Percentiles rank a stretch among this genome's conserved stretches.
Evolutionary conservation across 2,797 vertebrate genomes (phyloP).

Genomic region (Pseudochaenichthys georgianus): DNA sequence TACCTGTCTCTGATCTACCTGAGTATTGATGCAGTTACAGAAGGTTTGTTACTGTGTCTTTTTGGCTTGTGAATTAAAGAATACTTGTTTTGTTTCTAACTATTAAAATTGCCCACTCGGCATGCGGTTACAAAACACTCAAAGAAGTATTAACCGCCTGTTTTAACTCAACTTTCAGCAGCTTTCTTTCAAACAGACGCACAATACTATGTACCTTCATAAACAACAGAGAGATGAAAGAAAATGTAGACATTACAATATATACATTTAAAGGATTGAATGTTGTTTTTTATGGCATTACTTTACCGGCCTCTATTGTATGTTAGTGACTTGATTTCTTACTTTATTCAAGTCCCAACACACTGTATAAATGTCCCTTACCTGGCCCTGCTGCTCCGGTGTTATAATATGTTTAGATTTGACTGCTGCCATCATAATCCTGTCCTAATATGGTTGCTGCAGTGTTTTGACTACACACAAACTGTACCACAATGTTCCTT

Average conservation of each 20-base stretch:
- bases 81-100: neutral
- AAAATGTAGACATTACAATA: neutral
- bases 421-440: no score
- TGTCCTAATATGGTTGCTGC: no score
- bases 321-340: neutral
- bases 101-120: neutral
- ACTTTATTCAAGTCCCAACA: no score
- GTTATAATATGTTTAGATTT: neutral
- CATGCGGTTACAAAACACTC: neutral
- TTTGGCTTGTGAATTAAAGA: neutral
- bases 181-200: neutral
- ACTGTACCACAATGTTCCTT: no score
- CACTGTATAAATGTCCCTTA: neutral
- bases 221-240: neutral
- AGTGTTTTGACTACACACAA: neutral
- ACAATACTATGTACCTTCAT: neutral
- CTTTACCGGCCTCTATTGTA: neutral
- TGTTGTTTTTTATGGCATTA: neutral
- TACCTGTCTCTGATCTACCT: slow-evolving; percentile 95
- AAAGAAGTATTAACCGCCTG: neutral
- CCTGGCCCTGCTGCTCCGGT: neutral
- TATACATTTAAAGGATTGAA: neutral
- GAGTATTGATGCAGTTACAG: slow-evolving; percentile 94
- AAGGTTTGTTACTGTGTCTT: slow-evolving; percentile 81
- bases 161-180: neutral